Percentiles rank a stretch among this genome's conserved stretches.
phyloP scores from a whole-genome alignment of 2,113 vertebrate genomes.

The Ctenodactylus gundi region DNA sequence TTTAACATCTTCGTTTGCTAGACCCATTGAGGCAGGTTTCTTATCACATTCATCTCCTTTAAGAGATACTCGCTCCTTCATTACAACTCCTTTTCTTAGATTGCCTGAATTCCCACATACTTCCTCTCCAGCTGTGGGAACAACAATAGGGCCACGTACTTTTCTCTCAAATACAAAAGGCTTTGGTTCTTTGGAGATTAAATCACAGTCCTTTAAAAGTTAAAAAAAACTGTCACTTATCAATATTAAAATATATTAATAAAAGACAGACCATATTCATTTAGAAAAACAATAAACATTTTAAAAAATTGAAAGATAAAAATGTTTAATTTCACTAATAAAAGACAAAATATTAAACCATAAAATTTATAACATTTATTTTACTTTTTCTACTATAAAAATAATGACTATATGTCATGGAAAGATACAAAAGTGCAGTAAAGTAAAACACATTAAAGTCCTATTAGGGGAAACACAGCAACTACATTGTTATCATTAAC shows the following conservation, averaged over 20 bases:
- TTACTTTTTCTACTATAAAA: conserved; percentile 47
- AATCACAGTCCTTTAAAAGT: conserved; percentile 88
- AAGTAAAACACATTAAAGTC: not conserved
- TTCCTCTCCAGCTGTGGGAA: conserved; percentile 90
- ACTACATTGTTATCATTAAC: not conserved
- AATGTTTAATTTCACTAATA: conserved; percentile 14
- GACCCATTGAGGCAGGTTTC: conserved; percentile 80
- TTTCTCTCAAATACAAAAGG: conserved; percentile 81
- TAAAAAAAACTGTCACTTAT: conserved; percentile 29
- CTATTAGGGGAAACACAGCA: not conserved
- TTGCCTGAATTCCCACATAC: conserved; percentile 63
- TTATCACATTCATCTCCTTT: conserved; percentile 78
- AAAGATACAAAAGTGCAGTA: not conserved
- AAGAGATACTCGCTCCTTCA: conserved; percentile 71
- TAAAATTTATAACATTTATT: conserved; percentile 31
- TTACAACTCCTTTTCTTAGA: conserved; percentile 68
- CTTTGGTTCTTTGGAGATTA: conserved; percentile 87
- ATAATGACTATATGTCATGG: not conserved
- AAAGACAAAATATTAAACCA: conserved; percentile 15
- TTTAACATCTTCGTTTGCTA: conserved; percentile 83
- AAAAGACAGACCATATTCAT: conserved; percentile 37
- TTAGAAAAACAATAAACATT: conserved; percentile 17
- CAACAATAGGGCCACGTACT: conserved; percentile 87
- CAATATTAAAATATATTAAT: conserved; percentile 31
- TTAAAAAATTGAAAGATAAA: not conserved